These are phyloP conservation scores for Ips typographus DNA, from an alignment of 1,140 invertebrate genomes.

Conservation along the genomic window DNA sequence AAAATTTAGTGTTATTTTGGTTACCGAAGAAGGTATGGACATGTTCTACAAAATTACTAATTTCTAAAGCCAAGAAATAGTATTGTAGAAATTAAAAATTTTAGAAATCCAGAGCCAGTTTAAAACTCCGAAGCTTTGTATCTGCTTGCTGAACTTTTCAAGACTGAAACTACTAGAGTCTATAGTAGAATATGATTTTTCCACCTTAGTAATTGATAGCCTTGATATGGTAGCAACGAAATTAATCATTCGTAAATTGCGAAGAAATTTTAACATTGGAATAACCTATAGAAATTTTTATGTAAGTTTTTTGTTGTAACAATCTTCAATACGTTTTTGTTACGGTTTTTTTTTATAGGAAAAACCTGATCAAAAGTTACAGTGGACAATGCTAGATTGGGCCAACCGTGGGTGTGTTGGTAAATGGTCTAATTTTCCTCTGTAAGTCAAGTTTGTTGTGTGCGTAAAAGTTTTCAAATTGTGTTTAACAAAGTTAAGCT, in stretches of 20 bases:
- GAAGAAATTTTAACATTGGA: conserved; percentile 44
- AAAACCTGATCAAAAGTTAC: conserved; percentile 45
- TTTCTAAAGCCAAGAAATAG: not conserved
- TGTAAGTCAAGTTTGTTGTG: too few species aligned
- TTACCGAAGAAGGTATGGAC: conserved; percentile 35
- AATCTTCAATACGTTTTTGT: conserved; percentile 2
- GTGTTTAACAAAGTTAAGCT: too few species aligned
- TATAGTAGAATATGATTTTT: conserved; percentile 32
- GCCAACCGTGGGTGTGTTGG: conserved; percentile 41
- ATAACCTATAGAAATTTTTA: conserved; percentile 45
- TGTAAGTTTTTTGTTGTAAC: conserved; percentile 32
- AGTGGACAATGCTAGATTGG: conserved; percentile 47
- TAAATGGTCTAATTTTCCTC: conserved; percentile 15
- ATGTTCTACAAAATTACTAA: not conserved
- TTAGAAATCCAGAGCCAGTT: conserved; percentile 21
- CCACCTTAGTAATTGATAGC: conserved; percentile 42
- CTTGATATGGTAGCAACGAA: conserved; percentile 43
- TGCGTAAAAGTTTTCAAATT: too few species aligned
- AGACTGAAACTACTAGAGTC: conserved; percentile 36
- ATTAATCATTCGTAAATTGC: conserved; percentile 39
- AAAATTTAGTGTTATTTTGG: conserved; percentile 35
- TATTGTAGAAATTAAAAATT: conserved; percentile 12
- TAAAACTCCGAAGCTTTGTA: conserved; percentile 12
- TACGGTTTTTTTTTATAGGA: conserved; percentile 25
- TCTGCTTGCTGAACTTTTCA: conserved; percentile 27